Evolutionary conservation across 2,888 invertebrate genomes (phyloP).

Genomic region (Dugesia japonica): DNA sequence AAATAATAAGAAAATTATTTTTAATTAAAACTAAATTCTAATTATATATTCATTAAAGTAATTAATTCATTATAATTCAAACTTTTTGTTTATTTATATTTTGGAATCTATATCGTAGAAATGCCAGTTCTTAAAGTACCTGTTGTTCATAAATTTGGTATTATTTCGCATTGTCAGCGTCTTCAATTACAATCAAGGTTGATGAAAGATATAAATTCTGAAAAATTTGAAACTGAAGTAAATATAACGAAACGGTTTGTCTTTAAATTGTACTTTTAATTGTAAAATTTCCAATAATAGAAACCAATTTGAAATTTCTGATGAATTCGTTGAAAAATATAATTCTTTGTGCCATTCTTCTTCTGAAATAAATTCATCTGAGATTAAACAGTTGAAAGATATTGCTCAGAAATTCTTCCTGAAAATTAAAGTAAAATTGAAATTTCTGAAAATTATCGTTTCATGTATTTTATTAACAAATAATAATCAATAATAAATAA

Average conservation of each 20-base stretch:
- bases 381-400: not conserved
- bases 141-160: slow-evolving; percentile 47
- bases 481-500: too few relatives aligned
- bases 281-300: slow-evolving; percentile 36
- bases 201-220: slow-evolving; percentile 40
- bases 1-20: too few relatives aligned
- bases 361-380: not conserved
- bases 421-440: not conserved
- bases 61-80: too few relatives aligned
- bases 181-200: slow-evolving; percentile 45
- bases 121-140: slow-evolving; percentile 47
- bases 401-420: not conserved
- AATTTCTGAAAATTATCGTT: not conserved
- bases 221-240: not conserved
- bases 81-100: too few relatives aligned
- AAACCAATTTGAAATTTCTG: slow-evolving; percentile 45
- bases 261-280: not conserved
- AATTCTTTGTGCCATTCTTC: too few relatives aligned
- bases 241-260: not conserved
- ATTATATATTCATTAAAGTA: too few relatives aligned
- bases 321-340: slow-evolving; percentile 45
- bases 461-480: not conserved
- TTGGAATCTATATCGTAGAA: too few relatives aligned
- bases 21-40: too few relatives aligned
- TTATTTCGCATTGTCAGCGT: slow-evolving; percentile 46